Evolutionary conservation across 2,888 invertebrate genomes (phyloP).

Genomic region (Eupithecia exiguata): DNA sequence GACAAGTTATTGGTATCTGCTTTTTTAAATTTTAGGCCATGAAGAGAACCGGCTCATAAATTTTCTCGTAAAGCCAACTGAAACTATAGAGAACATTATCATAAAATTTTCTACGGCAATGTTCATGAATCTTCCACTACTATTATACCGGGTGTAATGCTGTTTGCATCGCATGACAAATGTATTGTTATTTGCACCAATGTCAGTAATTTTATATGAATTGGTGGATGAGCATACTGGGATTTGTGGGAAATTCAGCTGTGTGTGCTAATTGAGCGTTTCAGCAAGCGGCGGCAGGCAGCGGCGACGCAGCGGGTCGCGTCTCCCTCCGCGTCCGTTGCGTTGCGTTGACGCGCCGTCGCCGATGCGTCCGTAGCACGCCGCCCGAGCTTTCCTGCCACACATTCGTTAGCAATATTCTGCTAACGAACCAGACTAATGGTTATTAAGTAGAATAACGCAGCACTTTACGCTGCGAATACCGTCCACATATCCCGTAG

Average conservation of each 20-base stretch:
- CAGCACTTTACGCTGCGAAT: slow-evolving; percentile 74
- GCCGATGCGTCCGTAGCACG: not conserved
- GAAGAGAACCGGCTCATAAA: not conserved
- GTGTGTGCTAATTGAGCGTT: slow-evolving; percentile 78
- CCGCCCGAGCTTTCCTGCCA: slow-evolving; percentile 44
- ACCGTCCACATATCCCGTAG: slow-evolving; percentile 61
- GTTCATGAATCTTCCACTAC: slow-evolving; percentile 38
- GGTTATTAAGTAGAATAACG: slow-evolving; percentile 82
- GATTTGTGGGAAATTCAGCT: slow-evolving; percentile 53
- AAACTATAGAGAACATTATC: slow-evolving; percentile 34
- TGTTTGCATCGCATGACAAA: slow-evolving; percentile 42
- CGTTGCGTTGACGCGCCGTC: slow-evolving; percentile 9
- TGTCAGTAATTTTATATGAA: slow-evolving; percentile 54
- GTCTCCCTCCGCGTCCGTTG: not conserved
- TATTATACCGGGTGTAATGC: slow-evolving; percentile 36
- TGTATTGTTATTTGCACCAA: slow-evolving; percentile 39
- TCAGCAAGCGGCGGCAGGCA: slow-evolving; percentile 59
- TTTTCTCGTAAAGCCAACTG: slow-evolving; percentile 17
- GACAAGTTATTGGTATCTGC: not conserved
- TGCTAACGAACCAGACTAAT: slow-evolving; percentile 83
- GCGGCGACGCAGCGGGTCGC: slow-evolving; percentile 2
- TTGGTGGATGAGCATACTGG: slow-evolving; percentile 48
- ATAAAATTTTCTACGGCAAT: slow-evolving; percentile 38
- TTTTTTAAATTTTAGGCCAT: slow-evolving; percentile 4
- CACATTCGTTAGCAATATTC: slow-evolving; percentile 83